A percentile compares a stretch with the other conserved stretches of the same genome.
phyloP scores from a whole-genome alignment of 2,888 invertebrate species.

The Morinoia aosen region DNA sequence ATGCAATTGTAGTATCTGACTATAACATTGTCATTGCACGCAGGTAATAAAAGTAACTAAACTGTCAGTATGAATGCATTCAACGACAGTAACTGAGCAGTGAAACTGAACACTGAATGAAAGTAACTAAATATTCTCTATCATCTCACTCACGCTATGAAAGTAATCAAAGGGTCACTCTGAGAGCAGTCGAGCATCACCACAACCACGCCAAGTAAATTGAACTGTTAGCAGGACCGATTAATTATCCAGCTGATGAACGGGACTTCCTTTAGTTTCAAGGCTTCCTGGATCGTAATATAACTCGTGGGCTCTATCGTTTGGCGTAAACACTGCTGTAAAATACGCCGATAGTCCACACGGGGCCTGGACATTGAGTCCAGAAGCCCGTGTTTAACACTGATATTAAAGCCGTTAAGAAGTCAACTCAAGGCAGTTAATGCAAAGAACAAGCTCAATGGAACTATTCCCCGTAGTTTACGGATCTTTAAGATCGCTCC shows the following conservation, averaged over 20 bases:
- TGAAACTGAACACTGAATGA: too few relatives aligned
- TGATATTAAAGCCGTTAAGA: conserved; percentile 24
- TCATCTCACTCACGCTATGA: background rate
- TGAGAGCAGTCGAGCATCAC: background rate
- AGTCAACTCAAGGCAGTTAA: background rate
- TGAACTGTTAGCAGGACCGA: background rate
- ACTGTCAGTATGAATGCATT: too few relatives aligned
- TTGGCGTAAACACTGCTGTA: background rate
- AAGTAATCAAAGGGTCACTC: background rate
- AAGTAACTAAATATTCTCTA: too few relatives aligned
- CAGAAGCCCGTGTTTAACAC: background rate
- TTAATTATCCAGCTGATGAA: background rate
- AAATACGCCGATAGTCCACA: background rate
- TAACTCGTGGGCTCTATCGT: background rate
- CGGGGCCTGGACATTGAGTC: background rate
- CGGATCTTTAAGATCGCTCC: background rate
- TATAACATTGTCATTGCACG: too few relatives aligned
- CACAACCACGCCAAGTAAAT: background rate
- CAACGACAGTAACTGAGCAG: too few relatives aligned
- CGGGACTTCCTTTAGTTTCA: background rate
- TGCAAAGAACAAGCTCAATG: conserved; percentile 37
- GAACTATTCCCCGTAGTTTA: background rate
- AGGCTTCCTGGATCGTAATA: background rate
- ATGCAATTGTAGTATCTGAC: too few relatives aligned
- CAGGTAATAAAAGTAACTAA: too few relatives aligned